Conservation (phyloP, 2,888 invertebrate genomes). For the Blera fallax region DNA sequence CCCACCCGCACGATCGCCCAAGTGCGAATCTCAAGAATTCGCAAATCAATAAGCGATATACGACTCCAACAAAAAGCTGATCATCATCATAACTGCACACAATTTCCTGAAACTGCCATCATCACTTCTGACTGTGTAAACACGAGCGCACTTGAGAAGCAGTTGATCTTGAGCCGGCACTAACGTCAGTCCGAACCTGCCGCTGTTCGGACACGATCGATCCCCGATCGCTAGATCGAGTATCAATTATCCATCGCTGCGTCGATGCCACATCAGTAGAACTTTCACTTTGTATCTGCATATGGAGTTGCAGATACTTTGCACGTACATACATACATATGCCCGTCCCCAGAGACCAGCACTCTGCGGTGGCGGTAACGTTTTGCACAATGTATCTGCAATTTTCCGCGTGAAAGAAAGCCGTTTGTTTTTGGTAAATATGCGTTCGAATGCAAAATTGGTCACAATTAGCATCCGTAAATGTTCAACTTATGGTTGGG, state of each 20-base stretch:
- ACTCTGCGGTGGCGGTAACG: slow-evolving; percentile 45
- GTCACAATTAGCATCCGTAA: slow-evolving; percentile 54
- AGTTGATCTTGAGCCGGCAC: slow-evolving; percentile 61
- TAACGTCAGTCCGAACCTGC: slow-evolving; percentile 31
- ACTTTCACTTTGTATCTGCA: slow-evolving; percentile 63
- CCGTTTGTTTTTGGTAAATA: background rate
- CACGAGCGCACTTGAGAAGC: slow-evolving; percentile 60
- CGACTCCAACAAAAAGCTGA: slow-evolving; percentile 1
- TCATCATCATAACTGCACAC: slow-evolving; percentile 50
- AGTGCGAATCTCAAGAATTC: slow-evolving; percentile 37
- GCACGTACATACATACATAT: background rate
- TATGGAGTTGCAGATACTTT: background rate
- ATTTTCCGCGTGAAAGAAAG: slow-evolving; percentile 65
- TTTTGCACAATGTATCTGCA: slow-evolving; percentile 4
- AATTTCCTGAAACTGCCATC: slow-evolving; percentile 58
- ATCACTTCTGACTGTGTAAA: slow-evolving; percentile 50
- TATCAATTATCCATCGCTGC: slow-evolving; percentile 50
- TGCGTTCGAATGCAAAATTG: slow-evolving; percentile 59
- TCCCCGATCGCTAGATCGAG: slow-evolving; percentile 35
- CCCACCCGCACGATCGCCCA: slow-evolving; percentile 2
- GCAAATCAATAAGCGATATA: slow-evolving; percentile 49
- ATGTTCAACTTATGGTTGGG: slow-evolving; percentile 56
- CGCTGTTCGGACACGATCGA: slow-evolving; percentile 13
- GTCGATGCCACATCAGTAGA: slow-evolving; percentile 47
- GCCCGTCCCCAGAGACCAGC: slow-evolving; percentile 2